phyloP scores from a whole-genome alignment of 2,888 invertebrate genomes.

The Saturnia pavonia region DNA sequence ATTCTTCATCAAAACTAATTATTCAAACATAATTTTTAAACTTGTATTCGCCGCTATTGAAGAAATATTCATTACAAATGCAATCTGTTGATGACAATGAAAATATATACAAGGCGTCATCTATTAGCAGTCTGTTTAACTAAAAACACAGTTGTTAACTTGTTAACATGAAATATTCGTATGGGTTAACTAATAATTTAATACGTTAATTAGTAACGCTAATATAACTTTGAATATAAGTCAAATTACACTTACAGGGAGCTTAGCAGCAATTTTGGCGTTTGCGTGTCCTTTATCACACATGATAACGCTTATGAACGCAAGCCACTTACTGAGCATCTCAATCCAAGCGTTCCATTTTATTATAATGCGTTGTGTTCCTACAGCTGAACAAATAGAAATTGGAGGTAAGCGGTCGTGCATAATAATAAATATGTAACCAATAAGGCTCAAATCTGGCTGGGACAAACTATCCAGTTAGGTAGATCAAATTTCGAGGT shows the following conservation, averaged over 20 bases:
- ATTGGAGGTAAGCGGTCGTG: slow-evolving; percentile 64
- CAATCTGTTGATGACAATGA: too few relatives aligned
- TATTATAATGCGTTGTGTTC: slow-evolving; percentile 79
- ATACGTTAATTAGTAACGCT: not conserved
- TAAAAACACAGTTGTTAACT: too few relatives aligned
- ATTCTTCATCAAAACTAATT: too few relatives aligned
- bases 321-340: slow-evolving; percentile 78
- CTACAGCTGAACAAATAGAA: slow-evolving; percentile 78
- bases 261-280: slow-evolving; percentile 83
- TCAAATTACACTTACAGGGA: slow-evolving; percentile 69
- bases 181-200: not conserved
- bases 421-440: not conserved
- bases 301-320: slow-evolving; percentile 82
- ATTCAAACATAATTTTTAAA: too few relatives aligned
- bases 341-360: slow-evolving; percentile 74
- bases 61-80: too few relatives aligned
- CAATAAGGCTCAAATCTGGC: too few relatives aligned
- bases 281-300: slow-evolving; percentile 84
- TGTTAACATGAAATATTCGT: too few relatives aligned
- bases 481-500: too few relatives aligned
- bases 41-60: too few relatives aligned
- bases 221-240: not conserved
- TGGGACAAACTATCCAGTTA: too few relatives aligned
- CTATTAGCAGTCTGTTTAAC: too few relatives aligned
- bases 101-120: too few relatives aligned